These are phyloP conservation scores for Ceraclea dissimilis DNA, from an alignment of 2,888 invertebrate species.

Conservation along the genomic window DNA sequence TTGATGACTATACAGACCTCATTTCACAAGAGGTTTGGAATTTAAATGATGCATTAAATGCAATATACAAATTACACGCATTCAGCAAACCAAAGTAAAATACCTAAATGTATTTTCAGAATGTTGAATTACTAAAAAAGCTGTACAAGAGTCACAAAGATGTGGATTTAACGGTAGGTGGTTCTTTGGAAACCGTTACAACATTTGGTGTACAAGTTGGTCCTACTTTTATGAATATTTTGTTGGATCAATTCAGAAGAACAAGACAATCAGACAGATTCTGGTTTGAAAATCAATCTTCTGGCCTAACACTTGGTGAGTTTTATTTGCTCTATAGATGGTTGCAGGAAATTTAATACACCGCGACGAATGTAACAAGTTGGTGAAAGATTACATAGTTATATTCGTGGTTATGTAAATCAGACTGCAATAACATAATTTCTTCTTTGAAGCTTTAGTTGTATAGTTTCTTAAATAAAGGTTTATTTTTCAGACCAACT, in stretches of 20 bases:
- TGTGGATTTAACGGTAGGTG: constrained; percentile 45
- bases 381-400: too few relatives aligned
- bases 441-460: too few relatives aligned
- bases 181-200: constrained; percentile 38
- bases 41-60: too few relatives aligned
- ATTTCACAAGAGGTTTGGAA: constrained; percentile 40
- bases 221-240: constrained; percentile 45
- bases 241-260: constrained; percentile 43
- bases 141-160: constrained; percentile 38
- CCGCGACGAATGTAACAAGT: too few relatives aligned
- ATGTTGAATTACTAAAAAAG: constrained; percentile 27
- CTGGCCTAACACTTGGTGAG: constrained; percentile 17
- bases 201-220: constrained; percentile 35
- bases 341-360: too few relatives aligned
- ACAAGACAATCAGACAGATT: constrained; percentile 43
- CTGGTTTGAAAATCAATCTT: constrained; percentile 34
- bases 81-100: too few relatives aligned
- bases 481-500: background rate
- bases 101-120: background rate
- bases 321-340: too few relatives aligned
- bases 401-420: too few relatives aligned
- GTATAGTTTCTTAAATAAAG: too few relatives aligned
- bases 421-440: too few relatives aligned
- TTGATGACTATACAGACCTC: constrained; percentile 54
- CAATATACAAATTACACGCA: too few relatives aligned